Percentiles rank a stretch among this genome's conserved stretches.
phyloP scores from a whole-genome alignment of 1,140 invertebrate genomes.

The Leptonema lineaticorne region DNA sequence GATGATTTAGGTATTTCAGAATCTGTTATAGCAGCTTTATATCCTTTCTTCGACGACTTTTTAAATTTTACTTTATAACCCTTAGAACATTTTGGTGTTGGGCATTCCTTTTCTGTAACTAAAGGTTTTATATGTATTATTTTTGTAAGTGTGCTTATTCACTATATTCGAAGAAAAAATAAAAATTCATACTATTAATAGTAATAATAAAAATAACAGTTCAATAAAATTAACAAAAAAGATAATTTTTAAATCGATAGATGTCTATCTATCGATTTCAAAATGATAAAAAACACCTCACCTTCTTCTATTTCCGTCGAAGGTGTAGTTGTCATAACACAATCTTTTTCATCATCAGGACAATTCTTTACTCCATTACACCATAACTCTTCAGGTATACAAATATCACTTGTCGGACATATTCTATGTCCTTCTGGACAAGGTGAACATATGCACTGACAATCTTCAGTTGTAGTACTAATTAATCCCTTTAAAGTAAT shows the following conservation, averaged over 20 bases:
- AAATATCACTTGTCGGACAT: conserved; percentile 75
- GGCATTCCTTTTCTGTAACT: conserved; percentile 44
- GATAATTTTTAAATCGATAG: no score
- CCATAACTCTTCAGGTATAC: conserved; percentile 70
- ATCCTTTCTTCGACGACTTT: conserved; percentile 27
- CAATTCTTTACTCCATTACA: conserved; percentile 84
- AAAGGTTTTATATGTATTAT: neutral
- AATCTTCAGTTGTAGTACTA: conserved; percentile 57
- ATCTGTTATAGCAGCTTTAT: conserved; percentile 37
- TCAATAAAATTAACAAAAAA: no score
- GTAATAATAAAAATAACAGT: no score
- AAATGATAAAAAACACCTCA: no score
- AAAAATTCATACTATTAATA: no score
- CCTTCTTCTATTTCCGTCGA: conserved; percentile 26
- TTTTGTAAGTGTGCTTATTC: neutral
- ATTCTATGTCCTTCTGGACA: conserved; percentile 65
- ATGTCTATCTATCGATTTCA: no score
- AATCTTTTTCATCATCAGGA: conserved; percentile 78
- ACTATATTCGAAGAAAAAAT: no score
- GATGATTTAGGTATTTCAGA: conserved; percentile 9
- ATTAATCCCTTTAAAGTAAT: conserved; percentile 52
- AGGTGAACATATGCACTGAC: conserved; percentile 72
- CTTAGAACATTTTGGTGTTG: conserved; percentile 58
- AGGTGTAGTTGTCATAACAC: conserved; percentile 46
- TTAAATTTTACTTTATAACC: conserved; percentile 56